phyloP scores from a whole-genome alignment of 2,888 invertebrate genomes.

The Amphimallon solstitiale region DNA sequence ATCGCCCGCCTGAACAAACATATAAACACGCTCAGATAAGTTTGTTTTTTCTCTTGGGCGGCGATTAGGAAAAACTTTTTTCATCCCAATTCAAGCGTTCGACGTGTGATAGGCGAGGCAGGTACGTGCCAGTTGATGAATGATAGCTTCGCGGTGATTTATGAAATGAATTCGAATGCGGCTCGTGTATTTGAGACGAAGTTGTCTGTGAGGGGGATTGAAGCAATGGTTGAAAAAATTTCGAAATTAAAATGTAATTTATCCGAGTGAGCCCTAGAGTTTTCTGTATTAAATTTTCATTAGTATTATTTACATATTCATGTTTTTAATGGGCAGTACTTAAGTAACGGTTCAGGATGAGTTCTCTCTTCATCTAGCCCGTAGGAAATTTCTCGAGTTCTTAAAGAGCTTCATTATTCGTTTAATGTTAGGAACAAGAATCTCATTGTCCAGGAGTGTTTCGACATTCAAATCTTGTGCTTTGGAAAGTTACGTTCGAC shows the following conservation, averaged over 20 bases:
- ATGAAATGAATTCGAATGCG: constrained; percentile 25
- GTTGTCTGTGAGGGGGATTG: background rate
- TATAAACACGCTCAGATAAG: background rate
- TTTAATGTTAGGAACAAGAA: background rate
- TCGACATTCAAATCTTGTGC: background rate
- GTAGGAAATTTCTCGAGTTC: background rate
- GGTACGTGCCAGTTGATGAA: constrained; percentile 14
- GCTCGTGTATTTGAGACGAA: constrained; percentile 11
- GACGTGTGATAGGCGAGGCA: constrained; percentile 3
- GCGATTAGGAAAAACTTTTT: constrained; percentile 16
- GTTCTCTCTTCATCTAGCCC: background rate
- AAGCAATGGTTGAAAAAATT: constrained; percentile 1
- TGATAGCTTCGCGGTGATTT: constrained; percentile 18
- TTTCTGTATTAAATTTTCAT: constrained; percentile 13
- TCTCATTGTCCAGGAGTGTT: background rate
- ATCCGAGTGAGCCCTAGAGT: background rate
- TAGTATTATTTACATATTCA: constrained; percentile 5
- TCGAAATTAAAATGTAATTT: constrained; percentile 20
- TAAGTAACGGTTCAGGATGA: background rate
- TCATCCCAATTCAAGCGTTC: constrained; percentile 1
- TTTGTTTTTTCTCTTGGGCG: background rate
- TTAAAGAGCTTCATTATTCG: background rate
- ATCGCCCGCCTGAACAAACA: background rate
- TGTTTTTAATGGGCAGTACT: background rate
- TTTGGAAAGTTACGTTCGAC: background rate